Base-by-base conservation (phyloP, 1,140 invertebrate species). In the Harlomillsia oculata region DNA sequence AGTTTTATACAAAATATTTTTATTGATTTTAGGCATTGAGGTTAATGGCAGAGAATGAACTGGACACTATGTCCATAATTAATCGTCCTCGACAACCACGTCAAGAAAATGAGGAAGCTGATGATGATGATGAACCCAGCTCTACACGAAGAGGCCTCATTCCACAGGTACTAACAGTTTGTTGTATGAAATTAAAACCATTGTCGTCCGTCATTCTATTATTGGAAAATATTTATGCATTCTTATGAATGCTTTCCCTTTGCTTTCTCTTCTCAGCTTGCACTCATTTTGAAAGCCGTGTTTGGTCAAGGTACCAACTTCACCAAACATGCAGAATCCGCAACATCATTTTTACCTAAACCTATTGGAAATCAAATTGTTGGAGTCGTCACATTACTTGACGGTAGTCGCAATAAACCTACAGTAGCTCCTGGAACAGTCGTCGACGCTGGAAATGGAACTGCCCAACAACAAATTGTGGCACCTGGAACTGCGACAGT, bases 261-360 rank as follows among this genome's bases (percentile, higher is more conserved):
- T n/a, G n/a, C n/a, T n/a, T 21, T 45, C 11, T 26, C 23, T 29
- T 29, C 16, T 16, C 53, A 65, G 55, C 28, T 62, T 9, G 64
- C 60, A 8, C 52, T 32, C 16, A 34, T 65, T 29, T 34, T 65
- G 26, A 60, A 62, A 58, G 51, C 60, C 3, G 41, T 65, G 2
- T 62, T 65, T 43, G 63, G 63, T 5, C 29, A 58, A 59, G 21
- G 14, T 32, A 32, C n/a, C 0, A 63, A 63, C 36, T 52, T 58
- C 0, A 63, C 61, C 0, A 29, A 28, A 14, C 59, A 63, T 32
- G 56, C 59, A 13, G 51, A 59, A 41, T 28, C 34, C 2, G 61
- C 61, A 11, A 34, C 56, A 3, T 34, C 18, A 2, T 49, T 59
- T 6, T 29, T 63, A 2, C 61, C 61, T 3, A 29, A 37, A 40